Conservation (phyloP, 2,113 vertebrate genomes). For the Fulica atra region DNA sequence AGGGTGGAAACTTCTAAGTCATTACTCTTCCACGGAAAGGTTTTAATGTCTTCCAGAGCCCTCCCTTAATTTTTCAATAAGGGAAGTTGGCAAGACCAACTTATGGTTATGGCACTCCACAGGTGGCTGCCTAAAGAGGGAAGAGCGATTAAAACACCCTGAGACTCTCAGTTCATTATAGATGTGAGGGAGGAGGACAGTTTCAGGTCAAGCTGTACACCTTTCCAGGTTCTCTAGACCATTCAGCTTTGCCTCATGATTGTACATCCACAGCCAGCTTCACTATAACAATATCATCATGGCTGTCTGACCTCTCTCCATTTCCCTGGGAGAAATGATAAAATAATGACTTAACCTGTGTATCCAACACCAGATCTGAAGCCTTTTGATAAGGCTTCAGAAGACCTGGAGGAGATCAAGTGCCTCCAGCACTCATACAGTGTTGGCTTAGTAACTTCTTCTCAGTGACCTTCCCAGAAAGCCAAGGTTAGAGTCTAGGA, state of each 20-base stretch:
- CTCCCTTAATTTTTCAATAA: neutral
- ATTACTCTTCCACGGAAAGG: neutral
- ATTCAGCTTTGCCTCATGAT: neutral
- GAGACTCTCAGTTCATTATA: neutral
- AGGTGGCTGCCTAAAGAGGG: neutral
- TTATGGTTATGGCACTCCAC: neutral
- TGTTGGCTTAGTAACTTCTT: neutral
- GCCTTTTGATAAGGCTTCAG: neutral
- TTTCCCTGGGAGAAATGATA: neutral
- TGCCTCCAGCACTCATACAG: neutral
- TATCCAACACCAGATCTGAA: neutral
- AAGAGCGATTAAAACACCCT: neutral
- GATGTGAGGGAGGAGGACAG: neutral
- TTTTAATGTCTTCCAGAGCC: neutral
- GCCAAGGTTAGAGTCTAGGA: neutral
- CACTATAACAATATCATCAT: neutral
- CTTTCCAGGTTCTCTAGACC: neutral
- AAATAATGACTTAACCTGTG: neutral
- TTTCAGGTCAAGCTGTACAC: neutral
- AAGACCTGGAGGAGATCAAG: neutral
- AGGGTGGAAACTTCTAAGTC: neutral
- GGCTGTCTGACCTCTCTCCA: neutral
- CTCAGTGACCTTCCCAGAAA: neutral
- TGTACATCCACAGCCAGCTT: neutral
- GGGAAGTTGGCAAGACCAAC: neutral